Conservation (phyloP, 1,140 invertebrate species). For the Drosophila insularis region DNA sequence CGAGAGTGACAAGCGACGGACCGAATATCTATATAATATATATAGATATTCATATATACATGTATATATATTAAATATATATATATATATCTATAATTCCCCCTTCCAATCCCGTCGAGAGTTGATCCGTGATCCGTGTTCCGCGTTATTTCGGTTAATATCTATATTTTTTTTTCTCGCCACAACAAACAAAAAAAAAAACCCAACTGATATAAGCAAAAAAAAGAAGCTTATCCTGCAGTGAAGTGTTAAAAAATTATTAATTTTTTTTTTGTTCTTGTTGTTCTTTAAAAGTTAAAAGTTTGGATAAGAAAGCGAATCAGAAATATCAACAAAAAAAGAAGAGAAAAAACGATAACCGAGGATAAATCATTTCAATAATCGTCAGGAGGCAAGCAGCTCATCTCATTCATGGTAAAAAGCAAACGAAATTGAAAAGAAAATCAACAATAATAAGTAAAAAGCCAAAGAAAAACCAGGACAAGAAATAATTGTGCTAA, state of each 20-base stretch:
- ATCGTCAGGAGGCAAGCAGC: constrained; percentile 23
- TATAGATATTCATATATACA: background rate
- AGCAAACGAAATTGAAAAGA: background rate
- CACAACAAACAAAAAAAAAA: background rate
- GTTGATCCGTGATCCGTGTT: constrained; percentile 16
- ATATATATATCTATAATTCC: background rate
- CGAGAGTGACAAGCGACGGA: constrained; percentile 76
- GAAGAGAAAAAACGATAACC: background rate
- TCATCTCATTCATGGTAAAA: constrained; percentile 44
- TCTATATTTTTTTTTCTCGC: constrained; percentile 9
- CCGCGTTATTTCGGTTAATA: constrained; percentile 15
- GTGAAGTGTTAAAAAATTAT: constrained; percentile 1
- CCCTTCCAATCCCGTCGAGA: background rate
- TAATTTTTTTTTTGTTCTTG: constrained; percentile 33
- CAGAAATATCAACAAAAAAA: background rate
- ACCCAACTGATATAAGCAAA: background rate
- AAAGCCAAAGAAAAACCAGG: background rate
- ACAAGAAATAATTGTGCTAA: constrained; percentile 31
- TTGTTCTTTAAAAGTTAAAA: background rate
- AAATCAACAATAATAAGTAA: background rate
- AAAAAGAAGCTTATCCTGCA: background rate
- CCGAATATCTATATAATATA: constrained; percentile 20
- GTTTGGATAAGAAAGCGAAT: background rate
- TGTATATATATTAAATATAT: background rate
- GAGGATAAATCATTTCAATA: constrained; percentile 32